Conservation (phyloP, 2,113 vertebrate species). For the Sebastes fasciatus region DNA sequence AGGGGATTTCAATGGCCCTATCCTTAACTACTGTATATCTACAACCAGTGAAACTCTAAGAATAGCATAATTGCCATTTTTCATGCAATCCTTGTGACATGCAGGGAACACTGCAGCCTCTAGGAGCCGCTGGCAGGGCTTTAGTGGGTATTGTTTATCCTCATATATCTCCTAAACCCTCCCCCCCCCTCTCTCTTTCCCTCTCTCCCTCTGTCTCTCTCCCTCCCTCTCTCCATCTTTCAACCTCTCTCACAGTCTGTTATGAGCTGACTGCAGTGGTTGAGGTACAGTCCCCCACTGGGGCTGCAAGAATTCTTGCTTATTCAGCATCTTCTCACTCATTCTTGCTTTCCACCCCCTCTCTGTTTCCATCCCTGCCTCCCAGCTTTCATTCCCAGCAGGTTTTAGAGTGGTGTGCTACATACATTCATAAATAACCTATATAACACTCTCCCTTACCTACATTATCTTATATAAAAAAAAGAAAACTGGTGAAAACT, state of each 20-base stretch:
- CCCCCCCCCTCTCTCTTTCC: neutral
- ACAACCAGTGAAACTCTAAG: neutral
- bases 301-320: constrained; percentile 51
- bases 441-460: neutral
- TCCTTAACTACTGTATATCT: neutral
- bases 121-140: neutral
- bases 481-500: neutral
- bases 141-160: constrained; percentile 8
- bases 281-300: constrained; percentile 45
- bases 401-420: constrained; percentile 17
- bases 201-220: constrained; percentile 32
- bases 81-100: neutral
- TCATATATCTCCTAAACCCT: neutral
- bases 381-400: constrained; percentile 40
- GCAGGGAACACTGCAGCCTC: neutral
- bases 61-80: neutral
- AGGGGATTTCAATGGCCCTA: neutral
- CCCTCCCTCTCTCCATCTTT: constrained; percentile 6
- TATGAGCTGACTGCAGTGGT: constrained; percentile 57
- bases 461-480: neutral
- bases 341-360: constrained; percentile 30
- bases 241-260: constrained; percentile 35
- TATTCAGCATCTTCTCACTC: constrained; percentile 61
- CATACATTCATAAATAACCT: constrained; percentile 45
- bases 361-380: constrained; percentile 47